Conservation (phyloP, 2,888 invertebrate species). For the Plebejus argus region DNA sequence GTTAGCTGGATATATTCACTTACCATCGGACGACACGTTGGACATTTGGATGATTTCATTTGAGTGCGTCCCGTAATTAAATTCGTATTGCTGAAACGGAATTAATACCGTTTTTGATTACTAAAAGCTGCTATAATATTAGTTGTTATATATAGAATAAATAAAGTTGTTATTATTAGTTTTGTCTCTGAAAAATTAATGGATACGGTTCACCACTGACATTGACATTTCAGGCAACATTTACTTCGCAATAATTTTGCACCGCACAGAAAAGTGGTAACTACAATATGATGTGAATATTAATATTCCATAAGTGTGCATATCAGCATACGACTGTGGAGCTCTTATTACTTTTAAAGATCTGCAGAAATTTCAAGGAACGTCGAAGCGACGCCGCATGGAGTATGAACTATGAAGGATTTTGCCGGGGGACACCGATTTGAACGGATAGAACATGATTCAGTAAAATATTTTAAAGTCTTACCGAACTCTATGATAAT, state of each 20-base stretch:
- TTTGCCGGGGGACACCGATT: constrained; percentile 8
- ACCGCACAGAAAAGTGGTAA: background rate
- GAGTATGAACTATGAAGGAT: background rate
- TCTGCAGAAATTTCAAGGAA: background rate
- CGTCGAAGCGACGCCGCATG: background rate
- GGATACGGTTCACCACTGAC: too few relatives aligned
- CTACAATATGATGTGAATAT: background rate
- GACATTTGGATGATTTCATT: constrained; percentile 17
- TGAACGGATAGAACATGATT: constrained; percentile 10
- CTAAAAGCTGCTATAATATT: background rate
- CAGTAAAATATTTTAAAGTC: background rate
- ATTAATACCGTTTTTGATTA: background rate
- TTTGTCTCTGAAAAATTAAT: too few relatives aligned
- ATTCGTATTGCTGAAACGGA: background rate
- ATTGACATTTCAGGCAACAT: background rate
- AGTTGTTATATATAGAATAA: too few relatives aligned
- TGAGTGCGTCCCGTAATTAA: background rate
- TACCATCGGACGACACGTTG: constrained; percentile 33
- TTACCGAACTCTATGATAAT: too few relatives aligned
- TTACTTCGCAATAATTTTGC: background rate
- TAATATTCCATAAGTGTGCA: background rate
- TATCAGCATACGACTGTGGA: background rate
- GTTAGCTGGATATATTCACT: constrained; percentile 47
- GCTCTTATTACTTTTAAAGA: constrained; percentile 1
- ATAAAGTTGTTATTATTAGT: too few relatives aligned